These are phyloP conservation scores for Tryphoninae sp. DNA, from an alignment of 2,888 invertebrate species.

Conservation along the genomic window DNA sequence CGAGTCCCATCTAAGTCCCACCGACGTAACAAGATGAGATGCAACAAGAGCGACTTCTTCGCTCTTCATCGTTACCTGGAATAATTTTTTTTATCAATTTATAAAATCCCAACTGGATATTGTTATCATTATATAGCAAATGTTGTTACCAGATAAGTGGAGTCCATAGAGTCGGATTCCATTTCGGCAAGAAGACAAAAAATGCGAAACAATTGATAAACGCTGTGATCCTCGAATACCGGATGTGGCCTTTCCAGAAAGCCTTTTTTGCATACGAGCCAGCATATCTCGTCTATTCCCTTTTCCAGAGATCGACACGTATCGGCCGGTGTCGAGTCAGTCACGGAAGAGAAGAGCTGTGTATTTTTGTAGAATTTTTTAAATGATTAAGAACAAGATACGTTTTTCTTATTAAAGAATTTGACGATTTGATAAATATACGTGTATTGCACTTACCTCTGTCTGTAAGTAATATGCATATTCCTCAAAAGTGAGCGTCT, in stretches of 20 bases:
- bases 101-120: background rate
- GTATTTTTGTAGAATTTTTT: conserved; percentile 18
- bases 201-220: conserved; percentile 89
- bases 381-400: too few relatives aligned
- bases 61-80: conserved; percentile 86
- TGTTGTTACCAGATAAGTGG: conserved; percentile 82
- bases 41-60: conserved; percentile 87
- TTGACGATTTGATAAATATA: too few relatives aligned
- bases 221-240: conserved; percentile 85
- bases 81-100: conserved; percentile 8
- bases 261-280: conserved; percentile 89
- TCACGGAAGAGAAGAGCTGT: conserved; percentile 81
- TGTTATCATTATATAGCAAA: background rate
- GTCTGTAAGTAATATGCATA: conserved; percentile 89
- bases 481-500: conserved; percentile 88
- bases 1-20: conserved; percentile 88
- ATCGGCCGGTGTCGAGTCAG: conserved; percentile 77
- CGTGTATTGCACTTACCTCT: conserved; percentile 82
- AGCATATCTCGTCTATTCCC: conserved; percentile 85
- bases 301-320: conserved; percentile 77
- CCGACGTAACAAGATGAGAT: conserved; percentile 86
- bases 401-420: too few relatives aligned
- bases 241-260: conserved; percentile 85
- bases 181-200: conserved; percentile 91
- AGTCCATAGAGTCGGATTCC: conserved; percentile 84